phyloP scores from a whole-genome alignment of 2,113 vertebrate species.

The Calidris pugnax region DNA sequence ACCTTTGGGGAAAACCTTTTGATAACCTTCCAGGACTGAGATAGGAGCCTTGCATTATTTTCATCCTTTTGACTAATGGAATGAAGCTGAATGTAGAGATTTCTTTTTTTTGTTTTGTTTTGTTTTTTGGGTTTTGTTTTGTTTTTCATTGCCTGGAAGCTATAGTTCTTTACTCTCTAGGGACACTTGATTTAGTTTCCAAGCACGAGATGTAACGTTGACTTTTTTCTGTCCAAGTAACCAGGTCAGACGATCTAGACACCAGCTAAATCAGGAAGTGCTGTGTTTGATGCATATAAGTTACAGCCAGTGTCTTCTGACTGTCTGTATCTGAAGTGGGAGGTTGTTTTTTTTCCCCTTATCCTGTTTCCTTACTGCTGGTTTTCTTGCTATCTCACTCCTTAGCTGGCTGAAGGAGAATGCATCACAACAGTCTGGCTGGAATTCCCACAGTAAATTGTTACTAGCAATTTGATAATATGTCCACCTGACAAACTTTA shows the following conservation, averaged over 20 bases:
- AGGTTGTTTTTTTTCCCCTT: not conserved
- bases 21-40: not conserved
- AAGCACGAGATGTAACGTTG: not conserved
- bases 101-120: too few species aligned
- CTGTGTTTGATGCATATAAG: not conserved
- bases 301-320: not conserved
- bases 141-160: not conserved
- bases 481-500: not conserved
- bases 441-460: not conserved
- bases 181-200: not conserved
- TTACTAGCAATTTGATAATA: not conserved
- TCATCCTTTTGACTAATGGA: not conserved
- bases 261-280: not conserved
- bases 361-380: not conserved
- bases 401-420: not conserved
- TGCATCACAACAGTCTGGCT: not conserved
- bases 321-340: not conserved
- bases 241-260: not conserved
- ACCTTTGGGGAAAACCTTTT: not conserved
- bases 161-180: not conserved
- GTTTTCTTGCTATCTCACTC: not conserved
- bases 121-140: too few species aligned
- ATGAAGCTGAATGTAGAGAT: not conserved
- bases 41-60: not conserved
- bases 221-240: not conserved